Conservation (phyloP, 2,888 invertebrate genomes). For the Amphipyra tragopoginis region DNA sequence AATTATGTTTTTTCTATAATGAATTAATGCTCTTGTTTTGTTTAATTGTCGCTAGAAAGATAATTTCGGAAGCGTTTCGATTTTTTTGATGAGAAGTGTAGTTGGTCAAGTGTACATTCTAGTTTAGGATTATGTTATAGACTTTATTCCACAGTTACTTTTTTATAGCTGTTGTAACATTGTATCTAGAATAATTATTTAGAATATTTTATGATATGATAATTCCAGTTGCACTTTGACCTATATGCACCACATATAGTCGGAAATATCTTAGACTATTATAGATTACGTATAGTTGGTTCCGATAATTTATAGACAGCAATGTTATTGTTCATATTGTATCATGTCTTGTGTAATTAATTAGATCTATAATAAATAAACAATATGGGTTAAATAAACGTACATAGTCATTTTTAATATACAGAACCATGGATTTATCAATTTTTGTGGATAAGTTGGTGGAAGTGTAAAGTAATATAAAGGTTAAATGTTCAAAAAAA, state of each 20-base stretch:
- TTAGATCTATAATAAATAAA: constrained; percentile 13
- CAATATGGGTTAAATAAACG: not conserved
- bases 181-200: constrained; percentile 31
- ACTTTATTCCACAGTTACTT: constrained; percentile 35
- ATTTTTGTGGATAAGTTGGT: constrained; percentile 37
- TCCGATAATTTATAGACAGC: constrained; percentile 1
- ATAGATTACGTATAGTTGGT: constrained; percentile 6
- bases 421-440: not conserved
- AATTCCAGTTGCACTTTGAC: constrained; percentile 16
- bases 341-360: constrained; percentile 19
- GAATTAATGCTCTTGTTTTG: too few species aligned
- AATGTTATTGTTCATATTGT: constrained; percentile 11
- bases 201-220: constrained; percentile 18
- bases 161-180: constrained; percentile 15
- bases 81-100: too few species aligned
- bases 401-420: not conserved
- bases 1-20: too few species aligned
- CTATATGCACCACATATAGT: constrained; percentile 6
- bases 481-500: constrained; percentile 28
- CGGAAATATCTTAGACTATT: constrained; percentile 12
- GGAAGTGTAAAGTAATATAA: constrained; percentile 49
- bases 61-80: too few species aligned
- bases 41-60: too few species aligned
- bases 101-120: constrained; percentile 54
- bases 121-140: constrained; percentile 49